phyloP scores from a whole-genome alignment of 2,797 vertebrate species.

The Malurus leucopterus region DNA sequence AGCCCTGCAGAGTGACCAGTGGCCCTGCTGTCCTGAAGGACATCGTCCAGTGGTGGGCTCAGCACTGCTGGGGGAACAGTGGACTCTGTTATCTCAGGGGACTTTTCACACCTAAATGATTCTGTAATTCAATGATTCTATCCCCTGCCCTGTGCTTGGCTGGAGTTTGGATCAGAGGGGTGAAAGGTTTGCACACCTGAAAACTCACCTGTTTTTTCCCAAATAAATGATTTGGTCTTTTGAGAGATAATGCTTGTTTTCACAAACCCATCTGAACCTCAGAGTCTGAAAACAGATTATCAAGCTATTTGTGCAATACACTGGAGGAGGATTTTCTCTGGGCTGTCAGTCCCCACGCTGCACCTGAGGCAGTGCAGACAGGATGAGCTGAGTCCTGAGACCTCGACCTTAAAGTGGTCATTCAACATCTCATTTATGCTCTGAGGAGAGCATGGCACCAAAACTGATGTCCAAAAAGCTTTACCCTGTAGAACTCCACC shows the following conservation, averaged over 20 bases:
- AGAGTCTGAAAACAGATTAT: neutral
- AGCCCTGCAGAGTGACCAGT: neutral
- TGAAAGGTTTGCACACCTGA: accelerated
- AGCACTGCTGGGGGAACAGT: no score
- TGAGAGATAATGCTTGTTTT: neutral
- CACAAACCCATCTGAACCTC: neutral
- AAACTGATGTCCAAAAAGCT: neutral
- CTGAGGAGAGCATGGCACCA: neutral
- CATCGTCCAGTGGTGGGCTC: accelerated
- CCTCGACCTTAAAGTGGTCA: neutral
- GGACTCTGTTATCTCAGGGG: neutral
- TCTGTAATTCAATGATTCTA: neutral
- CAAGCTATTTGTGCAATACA: neutral
- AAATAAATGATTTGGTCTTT: neutral
- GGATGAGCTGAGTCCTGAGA: accelerated
- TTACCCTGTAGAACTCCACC: accelerated
- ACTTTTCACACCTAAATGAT: neutral
- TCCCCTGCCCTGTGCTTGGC: neutral
- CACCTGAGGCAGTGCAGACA: accelerated
- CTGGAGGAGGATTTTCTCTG: neutral
- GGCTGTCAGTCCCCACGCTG: accelerated
- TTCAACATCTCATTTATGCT: neutral
- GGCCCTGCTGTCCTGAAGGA: neutral
- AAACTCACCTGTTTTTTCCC: accelerated
- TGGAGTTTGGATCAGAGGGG: neutral